Base-by-base conservation (phyloP, 2,888 invertebrate genomes). In the Scotopteryx bipunctaria region DNA sequence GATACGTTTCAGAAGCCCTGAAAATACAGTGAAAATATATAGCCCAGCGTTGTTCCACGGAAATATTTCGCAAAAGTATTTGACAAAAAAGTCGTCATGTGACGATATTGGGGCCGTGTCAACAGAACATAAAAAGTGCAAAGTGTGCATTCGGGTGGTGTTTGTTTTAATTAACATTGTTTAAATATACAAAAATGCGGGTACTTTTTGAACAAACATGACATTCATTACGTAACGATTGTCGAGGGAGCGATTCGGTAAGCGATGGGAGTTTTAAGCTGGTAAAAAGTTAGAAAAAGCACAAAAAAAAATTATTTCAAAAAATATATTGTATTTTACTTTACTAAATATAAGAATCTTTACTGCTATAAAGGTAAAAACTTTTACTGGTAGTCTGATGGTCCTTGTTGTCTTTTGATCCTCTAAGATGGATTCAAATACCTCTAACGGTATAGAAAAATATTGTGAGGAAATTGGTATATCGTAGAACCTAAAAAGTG, bases 131-230 rank as follows among this genome's bases (percentile, higher is more conserved):
- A 55, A 58, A 57, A 60, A 55, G 35, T 50, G 37, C 41, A 43
- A 60, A 60, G 48, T 49, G 46, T 55, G 51, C 59, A 55, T 40
- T 53, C 9, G 55, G 53, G 51, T 42, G 46, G 21, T 57, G 57
- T 61, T 50, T 55, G 57, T 63, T 63, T 57, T 57, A 63, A 63
- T 61, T 63, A 63, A 57, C 54, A 50, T 42, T 42, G 52, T 23
- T 41, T 27, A 48, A 50, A 47, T 41, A 36, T 33, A 32, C 32
- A 38, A 49, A 44, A 48, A 14, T 40, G 47, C 23, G 5, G 38
- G 33, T 43, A 38, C 29, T 48, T 48, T 35, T 35, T 1, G 21
- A 47, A 33, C 37, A 41, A 56, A 54, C 45, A 46, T 52, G 23
- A 21, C 43, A 13, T 43, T 33, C 42, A 55, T 53, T 45, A 58